Percentiles rank a stretch among this genome's conserved stretches.
Conservation (phyloP, 2,888 invertebrate genomes). For the Nezara viridula region DNA sequence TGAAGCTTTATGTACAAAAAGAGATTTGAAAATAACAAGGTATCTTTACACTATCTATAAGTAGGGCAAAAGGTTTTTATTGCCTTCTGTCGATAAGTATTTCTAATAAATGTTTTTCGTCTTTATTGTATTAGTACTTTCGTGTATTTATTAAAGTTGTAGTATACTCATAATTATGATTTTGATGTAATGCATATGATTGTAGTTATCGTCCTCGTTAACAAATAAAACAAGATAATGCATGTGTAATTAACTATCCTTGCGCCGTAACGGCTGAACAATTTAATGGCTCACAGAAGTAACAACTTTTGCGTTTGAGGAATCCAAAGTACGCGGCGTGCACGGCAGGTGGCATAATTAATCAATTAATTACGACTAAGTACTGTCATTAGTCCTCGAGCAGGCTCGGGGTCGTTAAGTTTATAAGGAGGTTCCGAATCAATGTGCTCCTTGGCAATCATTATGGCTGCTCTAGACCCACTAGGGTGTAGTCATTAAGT, state of each 20-base stretch:
- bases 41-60: no score
- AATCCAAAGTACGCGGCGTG: neutral
- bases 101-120: no score
- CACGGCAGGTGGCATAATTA: neutral
- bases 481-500: neutral
- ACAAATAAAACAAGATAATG: no score
- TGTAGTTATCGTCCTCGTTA: no score
- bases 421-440: conserved; percentile 5
- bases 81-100: no score
- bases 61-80: no score
- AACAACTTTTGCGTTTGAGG: neutral
- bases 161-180: no score
- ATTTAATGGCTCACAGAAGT: neutral
- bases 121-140: no score
- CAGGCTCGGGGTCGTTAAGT: neutral
- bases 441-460: neutral
- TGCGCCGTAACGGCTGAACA: neutral
- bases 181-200: no score
- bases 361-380: conserved; percentile 20
- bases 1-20: no score
- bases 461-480: neutral
- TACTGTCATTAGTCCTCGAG: conserved; percentile 22
- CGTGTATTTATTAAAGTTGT: no score
- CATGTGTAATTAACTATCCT: neutral
- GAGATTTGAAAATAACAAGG: no score